Base-by-base conservation (phyloP, 2,797 vertebrate genomes). In the Prionace glauca region DNA sequence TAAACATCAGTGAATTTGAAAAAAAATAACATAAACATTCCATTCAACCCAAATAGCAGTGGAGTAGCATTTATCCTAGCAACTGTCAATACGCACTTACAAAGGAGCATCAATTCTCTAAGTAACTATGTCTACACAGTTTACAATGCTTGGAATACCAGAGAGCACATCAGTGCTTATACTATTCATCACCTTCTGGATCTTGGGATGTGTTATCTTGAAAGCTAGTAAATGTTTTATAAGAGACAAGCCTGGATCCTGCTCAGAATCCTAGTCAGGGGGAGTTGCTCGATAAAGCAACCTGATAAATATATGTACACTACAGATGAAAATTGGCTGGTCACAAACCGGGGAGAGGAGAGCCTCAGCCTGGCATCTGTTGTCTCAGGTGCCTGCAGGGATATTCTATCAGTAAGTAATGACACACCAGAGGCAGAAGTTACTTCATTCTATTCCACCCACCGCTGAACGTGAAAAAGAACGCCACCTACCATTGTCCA, bases 301-400 rank as follows among this genome's bases (percentile, higher is more conserved):
- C 96, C 97, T 96, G 97, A 96, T 96, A 97, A 97, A 97, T 97
- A 60, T 50, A 97, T 96, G 96, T 96, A 96, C 96, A 96, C 96
- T 96, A 96, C 96, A 97, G 97, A 97, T 97, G 79, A 97, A 95
- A 95, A 95, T 96, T 96, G 95, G 96, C 77, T 95, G 96, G 93
- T 95, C 79, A 96, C 95, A 95, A 90, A 60, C 94, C 96, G 95
- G 96, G 96, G 95, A 95, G 41, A 77, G 29, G 71, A 74, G 45
- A 50, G 41, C 71, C 22, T 74, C 71, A 96, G 96, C 96, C 71
- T 96, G 91, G 96, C 97, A 97, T 97, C 96, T 97, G 97, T 95
- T 97, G 96, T 96, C 93, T 96, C 67, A 95, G 41, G 71, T 77
- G 71, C 71, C 71, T 77, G 71, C 24, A 95, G 93, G 93, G 45